Conservation (phyloP, 1,140 invertebrate genomes). For the Eciton burchellii region DNA sequence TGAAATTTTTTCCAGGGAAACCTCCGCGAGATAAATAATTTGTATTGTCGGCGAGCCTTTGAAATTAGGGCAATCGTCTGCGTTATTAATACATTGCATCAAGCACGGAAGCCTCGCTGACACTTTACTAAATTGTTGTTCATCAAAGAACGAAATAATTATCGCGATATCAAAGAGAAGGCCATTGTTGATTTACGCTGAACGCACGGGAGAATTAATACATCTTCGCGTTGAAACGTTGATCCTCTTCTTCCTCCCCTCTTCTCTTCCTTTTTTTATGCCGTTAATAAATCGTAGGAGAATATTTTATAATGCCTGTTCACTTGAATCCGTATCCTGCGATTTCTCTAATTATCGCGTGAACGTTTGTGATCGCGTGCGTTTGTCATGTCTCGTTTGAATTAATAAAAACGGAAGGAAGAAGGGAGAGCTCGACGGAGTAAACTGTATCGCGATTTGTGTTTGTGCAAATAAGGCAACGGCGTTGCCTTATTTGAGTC, state of each 20-base stretch:
- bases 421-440: background rate
- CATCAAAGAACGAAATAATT: conserved; percentile 21
- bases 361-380: conserved; percentile 8
- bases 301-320: conserved; percentile 31
- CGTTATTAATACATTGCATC: conserved; percentile 35
- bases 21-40: conserved; percentile 5
- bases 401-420: conserved; percentile 25
- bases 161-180: background rate
- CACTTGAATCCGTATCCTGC: background rate
- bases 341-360: background rate
- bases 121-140: conserved; percentile 25
- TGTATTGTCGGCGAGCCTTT: background rate
- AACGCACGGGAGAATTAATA: background rate
- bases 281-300: background rate
- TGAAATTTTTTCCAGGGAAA: background rate
- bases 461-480: background rate
- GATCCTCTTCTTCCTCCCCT: background rate
- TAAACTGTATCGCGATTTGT: background rate
- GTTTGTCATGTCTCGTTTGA: conserved; percentile 13
- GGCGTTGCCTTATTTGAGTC: background rate
- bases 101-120: conserved; percentile 20
- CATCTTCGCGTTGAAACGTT: background rate
- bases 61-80: conserved; percentile 22
- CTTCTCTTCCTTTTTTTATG: too few relatives aligned
- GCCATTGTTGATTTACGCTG: background rate